A percentile compares a stretch with the other conserved stretches of the same genome.
Conservation (phyloP, 1,140 invertebrate genomes). For the Aporrectodea caliginosa region DNA sequence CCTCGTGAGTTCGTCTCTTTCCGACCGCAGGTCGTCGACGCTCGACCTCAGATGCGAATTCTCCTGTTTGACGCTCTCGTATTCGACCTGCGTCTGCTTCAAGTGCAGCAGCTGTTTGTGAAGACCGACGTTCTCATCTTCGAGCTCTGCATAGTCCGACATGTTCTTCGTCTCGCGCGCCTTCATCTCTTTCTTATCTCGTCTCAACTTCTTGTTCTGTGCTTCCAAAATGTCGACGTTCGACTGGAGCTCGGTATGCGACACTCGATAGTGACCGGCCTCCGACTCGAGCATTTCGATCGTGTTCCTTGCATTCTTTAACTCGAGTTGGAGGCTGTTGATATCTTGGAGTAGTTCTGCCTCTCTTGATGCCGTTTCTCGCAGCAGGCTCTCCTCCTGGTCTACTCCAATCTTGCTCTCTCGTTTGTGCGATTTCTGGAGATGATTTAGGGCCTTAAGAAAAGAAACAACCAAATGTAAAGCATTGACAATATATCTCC, state of each 20-base stretch:
- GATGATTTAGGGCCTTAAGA: neutral
- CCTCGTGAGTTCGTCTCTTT: slow-evolving; percentile 67
- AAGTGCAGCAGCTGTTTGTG: slow-evolving; percentile 86
- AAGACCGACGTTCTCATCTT: slow-evolving; percentile 95
- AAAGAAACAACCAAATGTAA: neutral
- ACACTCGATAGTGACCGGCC: neutral
- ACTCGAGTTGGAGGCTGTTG: neutral
- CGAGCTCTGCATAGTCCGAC: slow-evolving; percentile 89
- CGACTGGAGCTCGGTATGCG: neutral
- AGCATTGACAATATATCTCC: too few species aligned
- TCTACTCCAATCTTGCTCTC: slow-evolving; percentile 93
- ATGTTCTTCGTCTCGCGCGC: slow-evolving; percentile 83
- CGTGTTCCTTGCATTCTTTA: neutral
- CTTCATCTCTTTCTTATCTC: slow-evolving; percentile 78
- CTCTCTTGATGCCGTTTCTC: slow-evolving; percentile 59
- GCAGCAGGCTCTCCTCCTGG: slow-evolving; percentile 89
- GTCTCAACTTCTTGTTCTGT: slow-evolving; percentile 60
- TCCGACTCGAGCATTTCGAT: neutral
- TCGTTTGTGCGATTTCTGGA: slow-evolving; percentile 62
- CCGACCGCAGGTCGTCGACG: slow-evolving; percentile 49
- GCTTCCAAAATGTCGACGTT: neutral
- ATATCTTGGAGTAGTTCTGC: neutral
- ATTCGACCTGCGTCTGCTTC: slow-evolving; percentile 83
- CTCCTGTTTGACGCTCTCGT: slow-evolving; percentile 96
- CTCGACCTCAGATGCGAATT: slow-evolving; percentile 66